Evolutionary conservation across 2,888 invertebrate genomes (phyloP), one percentile per base, ranked within the genome.

Genomic region (Chrysolina haemoptera): DNA sequence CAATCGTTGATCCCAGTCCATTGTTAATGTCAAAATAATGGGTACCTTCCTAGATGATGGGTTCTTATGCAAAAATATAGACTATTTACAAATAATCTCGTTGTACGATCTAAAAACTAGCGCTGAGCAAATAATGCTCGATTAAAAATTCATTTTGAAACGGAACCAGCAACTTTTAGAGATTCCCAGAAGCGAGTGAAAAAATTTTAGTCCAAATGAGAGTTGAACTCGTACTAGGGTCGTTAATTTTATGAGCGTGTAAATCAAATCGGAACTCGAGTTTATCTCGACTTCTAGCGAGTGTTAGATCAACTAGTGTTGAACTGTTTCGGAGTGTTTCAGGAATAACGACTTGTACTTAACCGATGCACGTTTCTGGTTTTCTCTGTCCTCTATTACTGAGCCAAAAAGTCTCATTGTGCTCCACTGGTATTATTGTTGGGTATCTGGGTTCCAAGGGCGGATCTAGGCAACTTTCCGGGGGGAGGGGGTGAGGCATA

Each of bases 61-160:
- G 48, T 66, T 66, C 66, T 66, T 66, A 66, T 66, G 66, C 66
- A 66, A 66, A 66, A 66, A 50, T 66, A 66, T 66, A 59, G 59
- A 59, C 59, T 59, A 59, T 35, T 27, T 35, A 22, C 59, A 59
- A 59, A 59, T n/a, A 59, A 59, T 59, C 59, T 59, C n/a, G n/a
- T 27, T 59, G 59, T 59, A 27, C 6, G 59, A 59, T 59, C 59
- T 59, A 59, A 59, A 59, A 59, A 59, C 59, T 22, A 35, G 59
- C n/a, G 59, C 22, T 27, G 35, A n/a, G n/a, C 59, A 59, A 59
- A 59, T 59, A 59, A 59, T 22, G 27, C 59, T 59, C 59, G 59
- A 59, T 59, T 59, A 59, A 59, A 59, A 59, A 59, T 27, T 59
- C 59, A 59, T 59, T 16, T 59, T n/a, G 9, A 59, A 59, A 35